Conservation (phyloP, 2,113 vertebrate species). For the Tachysurus vachellii region DNA sequence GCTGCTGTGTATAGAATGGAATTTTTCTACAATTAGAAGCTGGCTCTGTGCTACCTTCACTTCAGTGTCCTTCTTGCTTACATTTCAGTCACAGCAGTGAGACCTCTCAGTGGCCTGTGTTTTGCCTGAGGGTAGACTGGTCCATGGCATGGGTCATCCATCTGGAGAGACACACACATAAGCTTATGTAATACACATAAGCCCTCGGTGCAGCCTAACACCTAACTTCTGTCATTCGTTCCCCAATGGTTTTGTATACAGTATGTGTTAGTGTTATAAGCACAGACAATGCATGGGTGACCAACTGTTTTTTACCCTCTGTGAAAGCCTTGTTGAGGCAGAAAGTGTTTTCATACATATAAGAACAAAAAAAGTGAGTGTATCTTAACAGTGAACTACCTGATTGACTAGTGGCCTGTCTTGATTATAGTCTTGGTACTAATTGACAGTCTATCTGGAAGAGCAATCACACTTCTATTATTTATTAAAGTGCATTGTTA, state of each 20-base stretch:
- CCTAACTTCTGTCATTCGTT: background rate
- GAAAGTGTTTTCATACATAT: slow-evolving; percentile 17
- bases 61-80: slow-evolving; percentile 22
- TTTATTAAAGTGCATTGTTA: slow-evolving; percentile 75
- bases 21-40: slow-evolving; percentile 17
- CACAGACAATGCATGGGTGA: background rate
- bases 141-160: slow-evolving; percentile 22
- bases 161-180: slow-evolving; percentile 31
- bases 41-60: slow-evolving; percentile 20
- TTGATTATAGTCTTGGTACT: slow-evolving; percentile 72
- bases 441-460: slow-evolving; percentile 74
- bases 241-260: background rate
- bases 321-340: background rate
- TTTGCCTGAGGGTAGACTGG: slow-evolving; percentile 29
- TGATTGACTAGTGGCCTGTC: slow-evolving; percentile 60
- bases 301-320: background rate
- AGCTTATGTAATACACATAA: slow-evolving; percentile 32
- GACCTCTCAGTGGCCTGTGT: slow-evolving; percentile 25
- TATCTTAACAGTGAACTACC: slow-evolving; percentile 26
- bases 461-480: slow-evolving; percentile 70
- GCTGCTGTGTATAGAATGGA: slow-evolving; percentile 21
- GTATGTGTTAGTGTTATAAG: background rate
- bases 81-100: slow-evolving; percentile 13
- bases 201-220: slow-evolving; percentile 17
- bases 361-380: slow-evolving; percentile 16